Conservation (phyloP, 2,888 invertebrate species). For the Cheilosia vernalis region DNA sequence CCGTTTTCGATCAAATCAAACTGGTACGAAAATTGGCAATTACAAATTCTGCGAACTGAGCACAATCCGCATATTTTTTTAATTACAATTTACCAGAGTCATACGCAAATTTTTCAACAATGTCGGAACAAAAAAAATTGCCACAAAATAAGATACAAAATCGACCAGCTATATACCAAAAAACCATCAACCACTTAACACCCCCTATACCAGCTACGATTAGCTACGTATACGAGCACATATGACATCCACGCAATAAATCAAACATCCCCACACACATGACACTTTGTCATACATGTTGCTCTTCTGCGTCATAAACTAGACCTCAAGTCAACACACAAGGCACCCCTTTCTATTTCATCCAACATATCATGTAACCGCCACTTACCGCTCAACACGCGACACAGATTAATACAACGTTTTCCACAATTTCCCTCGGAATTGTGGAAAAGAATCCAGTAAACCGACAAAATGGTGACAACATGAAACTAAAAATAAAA, state of each 20-base stretch:
- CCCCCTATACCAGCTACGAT: not conserved
- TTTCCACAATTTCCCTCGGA: constrained; percentile 59
- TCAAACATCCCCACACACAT: constrained; percentile 62
- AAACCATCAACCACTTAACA: not conserved
- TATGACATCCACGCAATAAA: constrained; percentile 49
- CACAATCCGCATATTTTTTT: no score
- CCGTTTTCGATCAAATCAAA: no score
- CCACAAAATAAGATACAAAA: not conserved
- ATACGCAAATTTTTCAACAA: no score
- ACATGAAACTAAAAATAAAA: constrained; percentile 48
- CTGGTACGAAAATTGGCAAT: no score
- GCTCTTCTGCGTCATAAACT: constrained; percentile 58
- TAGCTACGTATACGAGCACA: not conserved
- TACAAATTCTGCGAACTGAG: no score
- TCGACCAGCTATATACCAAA: not conserved
- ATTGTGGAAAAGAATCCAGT: constrained; percentile 38
- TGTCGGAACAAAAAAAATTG: not conserved
- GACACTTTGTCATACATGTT: constrained; percentile 49
- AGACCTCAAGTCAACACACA: constrained; percentile 64
- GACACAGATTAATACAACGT: constrained; percentile 71
- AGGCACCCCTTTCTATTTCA: constrained; percentile 49
- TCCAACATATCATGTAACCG: constrained; percentile 67
- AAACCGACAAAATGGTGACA: constrained; percentile 71
- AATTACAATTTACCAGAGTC: no score
- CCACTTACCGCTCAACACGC: constrained; percentile 70